Base-by-base conservation (phyloP, 2,888 invertebrate genomes). In the Latheticus oryzae region DNA sequence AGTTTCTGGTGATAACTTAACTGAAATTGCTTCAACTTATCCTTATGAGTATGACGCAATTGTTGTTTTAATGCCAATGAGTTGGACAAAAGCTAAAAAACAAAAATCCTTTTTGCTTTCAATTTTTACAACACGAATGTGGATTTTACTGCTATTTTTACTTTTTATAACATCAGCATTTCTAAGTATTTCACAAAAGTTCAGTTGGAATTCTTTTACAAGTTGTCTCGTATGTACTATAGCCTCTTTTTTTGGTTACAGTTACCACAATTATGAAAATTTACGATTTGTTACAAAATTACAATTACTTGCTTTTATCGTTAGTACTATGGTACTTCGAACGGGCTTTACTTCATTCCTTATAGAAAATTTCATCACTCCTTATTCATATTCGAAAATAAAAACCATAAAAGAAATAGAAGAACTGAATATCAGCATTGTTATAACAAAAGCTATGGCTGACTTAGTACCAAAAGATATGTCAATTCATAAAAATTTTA, bases 21-120 rank as follows among this genome's bases (percentile, higher is more conserved):
- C n/a, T 1, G 15, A 23, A 5, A 42, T 52, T 8, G 40, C 32
- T n/a, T n/a, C n/a, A n/a, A 11, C 38, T 4, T 38, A 38, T 11
- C 38, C 38, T 5, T 23, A 38, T 11, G 1, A 5, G 2, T 38
- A 38, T 13, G 13, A 38, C 21, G 23, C 21, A 7, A 9, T 38
- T 1, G 21, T 38, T 1, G 12, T 38, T 23, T 13, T 38, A 3
- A 21, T 38, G 23, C 38, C 38, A 21, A 2, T 21, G 5, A 21
- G 1, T 7, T 9, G 12, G 5, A 1, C 8, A 11, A 23, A 38
- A n/a, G 5, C 5, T 17, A 19, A 16, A 12, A 21, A 1, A 4
- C 1, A 11, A 3, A 38, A 2, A 3, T 23, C 21, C 12, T 12
- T 12, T 13, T 2, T 21, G 2, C 3, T 38, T 5, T 38, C 38